A percentile compares a stretch with the other conserved stretches of the same genome.
phyloP scores from a whole-genome alignment of 1,140 invertebrate species.

The Zaprionus tsacasi region DNA sequence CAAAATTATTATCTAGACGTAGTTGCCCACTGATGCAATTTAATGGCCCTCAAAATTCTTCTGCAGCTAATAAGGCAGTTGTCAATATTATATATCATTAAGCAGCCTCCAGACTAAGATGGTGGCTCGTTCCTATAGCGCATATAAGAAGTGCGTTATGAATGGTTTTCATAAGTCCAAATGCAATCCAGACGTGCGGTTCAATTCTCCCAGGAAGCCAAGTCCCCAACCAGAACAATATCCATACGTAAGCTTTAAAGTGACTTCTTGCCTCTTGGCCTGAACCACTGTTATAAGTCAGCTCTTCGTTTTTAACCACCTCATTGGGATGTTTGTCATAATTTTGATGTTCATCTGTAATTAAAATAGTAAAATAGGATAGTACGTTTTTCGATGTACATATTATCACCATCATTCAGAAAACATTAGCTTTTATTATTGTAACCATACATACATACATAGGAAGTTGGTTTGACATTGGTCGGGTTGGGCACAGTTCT shows the following conservation, averaged over 20 bases:
- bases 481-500: slow-evolving; percentile 13
- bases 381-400: neutral
- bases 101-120: neutral
- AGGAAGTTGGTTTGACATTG: slow-evolving; percentile 41
- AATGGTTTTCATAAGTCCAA: slow-evolving; percentile 35
- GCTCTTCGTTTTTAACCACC: slow-evolving; percentile 95
- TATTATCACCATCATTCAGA: neutral
- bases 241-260: neutral
- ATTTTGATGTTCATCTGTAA: slow-evolving; percentile 85
- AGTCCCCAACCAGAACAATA: slow-evolving; percentile 25
- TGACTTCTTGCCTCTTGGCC: neutral
- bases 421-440: neutral
- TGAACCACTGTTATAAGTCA: slow-evolving; percentile 87
- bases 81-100: slow-evolving; percentile 23
- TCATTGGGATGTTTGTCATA: slow-evolving; percentile 95
- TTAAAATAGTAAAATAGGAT: neutral
- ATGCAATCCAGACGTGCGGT: slow-evolving; percentile 17
- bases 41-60: slow-evolving; percentile 27
- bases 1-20: slow-evolving; percentile 38
- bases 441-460: slow-evolving; percentile 34
- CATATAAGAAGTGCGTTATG: slow-evolving; percentile 3
- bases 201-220: slow-evolving; percentile 18
- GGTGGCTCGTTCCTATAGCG: neutral
- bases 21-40: slow-evolving; percentile 25
- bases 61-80: slow-evolving; percentile 15